Percentiles rank a stretch among this genome's conserved stretches.
phyloP scores from a whole-genome alignment of 2,113 vertebrate genomes.

The Cyanoramphus novaezelandiae region DNA sequence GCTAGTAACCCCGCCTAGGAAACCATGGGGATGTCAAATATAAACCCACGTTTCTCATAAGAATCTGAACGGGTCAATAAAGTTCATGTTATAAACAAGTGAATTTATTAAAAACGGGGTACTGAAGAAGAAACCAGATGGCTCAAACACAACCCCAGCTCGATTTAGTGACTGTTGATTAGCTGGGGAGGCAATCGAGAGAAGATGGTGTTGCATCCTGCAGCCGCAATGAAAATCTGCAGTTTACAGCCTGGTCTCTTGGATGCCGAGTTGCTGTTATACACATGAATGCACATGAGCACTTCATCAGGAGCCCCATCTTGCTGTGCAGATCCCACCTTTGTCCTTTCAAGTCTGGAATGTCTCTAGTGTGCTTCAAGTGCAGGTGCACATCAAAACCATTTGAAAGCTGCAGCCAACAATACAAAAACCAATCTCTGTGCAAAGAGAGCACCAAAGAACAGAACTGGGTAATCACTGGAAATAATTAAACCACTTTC shows the following conservation, averaged over 20 bases:
- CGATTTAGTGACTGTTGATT: background rate
- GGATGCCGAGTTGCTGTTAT: background rate
- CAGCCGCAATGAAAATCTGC: background rate
- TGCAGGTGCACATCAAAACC: slow-evolving; percentile 31
- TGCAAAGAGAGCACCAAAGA: background rate
- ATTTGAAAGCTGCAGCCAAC: background rate
- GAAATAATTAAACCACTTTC: slow-evolving; percentile 18
- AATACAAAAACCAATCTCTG: background rate
- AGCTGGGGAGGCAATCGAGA: background rate
- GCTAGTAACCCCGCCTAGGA: background rate
- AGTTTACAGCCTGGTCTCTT: background rate
- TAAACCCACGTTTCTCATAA: background rate
- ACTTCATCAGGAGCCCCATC: accelerated
- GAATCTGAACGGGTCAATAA: background rate
- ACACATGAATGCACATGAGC: background rate
- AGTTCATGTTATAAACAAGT: background rate
- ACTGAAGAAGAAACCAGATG: background rate
- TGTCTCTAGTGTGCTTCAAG: accelerated
- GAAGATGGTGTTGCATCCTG: background rate
- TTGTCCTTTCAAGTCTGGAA: background rate
- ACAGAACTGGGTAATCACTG: background rate
- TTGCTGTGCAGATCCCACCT: background rate
- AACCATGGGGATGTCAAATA: background rate
- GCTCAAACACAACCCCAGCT: background rate
- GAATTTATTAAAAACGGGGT: background rate